Percentiles rank a stretch among this genome's conserved stretches.
Conservation (phyloP, 2,888 invertebrate genomes). For the Mactromeris polynyma region DNA sequence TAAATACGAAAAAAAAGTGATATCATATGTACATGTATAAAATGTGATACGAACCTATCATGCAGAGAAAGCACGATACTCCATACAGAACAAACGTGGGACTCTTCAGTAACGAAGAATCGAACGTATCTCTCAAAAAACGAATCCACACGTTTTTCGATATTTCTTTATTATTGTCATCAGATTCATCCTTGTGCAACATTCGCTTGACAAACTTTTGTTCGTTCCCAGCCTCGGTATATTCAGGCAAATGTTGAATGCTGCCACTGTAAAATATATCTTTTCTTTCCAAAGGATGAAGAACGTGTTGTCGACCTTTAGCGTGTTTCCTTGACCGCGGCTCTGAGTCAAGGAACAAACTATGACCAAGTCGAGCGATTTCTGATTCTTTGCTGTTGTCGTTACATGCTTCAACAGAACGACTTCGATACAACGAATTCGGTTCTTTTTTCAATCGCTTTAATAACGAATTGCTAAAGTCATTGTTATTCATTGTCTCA, state of each 20-base stretch:
- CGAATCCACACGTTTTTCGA: not conserved
- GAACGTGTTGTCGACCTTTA: constrained; percentile 28
- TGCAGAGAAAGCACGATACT: constrained; percentile 83
- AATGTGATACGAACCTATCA: constrained; percentile 81
- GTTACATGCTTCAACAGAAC: constrained; percentile 67
- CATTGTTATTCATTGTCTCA: not conserved
- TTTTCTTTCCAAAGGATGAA: constrained; percentile 93
- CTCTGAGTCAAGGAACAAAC: constrained; percentile 57
- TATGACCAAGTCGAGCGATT: constrained; percentile 61
- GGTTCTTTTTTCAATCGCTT: not conserved
- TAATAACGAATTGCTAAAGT: constrained; percentile 19
- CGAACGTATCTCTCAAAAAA: constrained; percentile 88
- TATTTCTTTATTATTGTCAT: not conserved
- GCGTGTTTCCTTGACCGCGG: constrained; percentile 34
- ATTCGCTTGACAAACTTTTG: constrained; percentile 67
- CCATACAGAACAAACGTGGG: constrained; percentile 91
- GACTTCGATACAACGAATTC: constrained; percentile 70
- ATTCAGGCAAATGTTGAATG: constrained; percentile 91
- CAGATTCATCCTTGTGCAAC: constrained; percentile 49
- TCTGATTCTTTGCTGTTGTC: constrained; percentile 44
- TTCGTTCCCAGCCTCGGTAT: constrained; percentile 65
- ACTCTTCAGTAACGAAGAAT: constrained; percentile 94
- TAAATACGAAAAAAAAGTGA: not conserved
- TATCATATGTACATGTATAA: not conserved
- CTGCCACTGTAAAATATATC: constrained; percentile 99